A percentile compares a stretch with the other conserved stretches of the same genome.
These are phyloP conservation scores for Brachymystax lenok DNA, from an alignment of 2,797 vertebrate genomes.

Conservation along the genomic window DNA sequence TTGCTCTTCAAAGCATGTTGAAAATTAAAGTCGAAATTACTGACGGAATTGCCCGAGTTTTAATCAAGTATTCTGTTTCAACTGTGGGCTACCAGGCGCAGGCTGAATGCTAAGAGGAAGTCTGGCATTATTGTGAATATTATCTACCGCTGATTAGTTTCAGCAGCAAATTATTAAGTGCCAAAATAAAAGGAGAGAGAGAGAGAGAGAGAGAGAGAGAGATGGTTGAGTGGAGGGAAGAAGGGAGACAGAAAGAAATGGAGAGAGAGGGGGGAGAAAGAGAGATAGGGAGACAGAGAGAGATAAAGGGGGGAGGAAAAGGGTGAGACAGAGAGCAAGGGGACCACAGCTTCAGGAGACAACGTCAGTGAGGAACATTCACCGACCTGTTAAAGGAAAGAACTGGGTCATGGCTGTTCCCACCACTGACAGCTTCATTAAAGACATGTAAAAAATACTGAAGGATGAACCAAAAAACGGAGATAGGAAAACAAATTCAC, in stretches of 20 bases:
- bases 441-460: conserved; percentile 27
- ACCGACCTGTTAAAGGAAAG: conserved; percentile 44
- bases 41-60: conserved; percentile 72
- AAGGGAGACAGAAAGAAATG: conserved; percentile 6
- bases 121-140: conserved; percentile 56
- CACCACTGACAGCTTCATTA: conserved; percentile 40
- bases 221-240: neutral
- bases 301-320: neutral
- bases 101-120: conserved; percentile 65
- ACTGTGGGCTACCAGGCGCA: conserved; percentile 43
- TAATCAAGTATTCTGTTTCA: conserved; percentile 78
- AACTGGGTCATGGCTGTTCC: conserved; percentile 45
- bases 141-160: conserved; percentile 61
- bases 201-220: conserved; percentile 14
- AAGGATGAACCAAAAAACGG: conserved; percentile 8
- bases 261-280: conserved; percentile 23
- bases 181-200: conserved; percentile 44
- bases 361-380: conserved; percentile 15
- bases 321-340: neutral
- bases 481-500: conserved; percentile 26
- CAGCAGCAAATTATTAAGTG: conserved; percentile 50
- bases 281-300: neutral
- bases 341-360: conserved; percentile 13
- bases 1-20: conserved; percentile 65
- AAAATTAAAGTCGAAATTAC: conserved; percentile 71